phyloP scores from a whole-genome alignment of 1,140 invertebrate genomes.

The Meloidogyne chitwoodi region DNA sequence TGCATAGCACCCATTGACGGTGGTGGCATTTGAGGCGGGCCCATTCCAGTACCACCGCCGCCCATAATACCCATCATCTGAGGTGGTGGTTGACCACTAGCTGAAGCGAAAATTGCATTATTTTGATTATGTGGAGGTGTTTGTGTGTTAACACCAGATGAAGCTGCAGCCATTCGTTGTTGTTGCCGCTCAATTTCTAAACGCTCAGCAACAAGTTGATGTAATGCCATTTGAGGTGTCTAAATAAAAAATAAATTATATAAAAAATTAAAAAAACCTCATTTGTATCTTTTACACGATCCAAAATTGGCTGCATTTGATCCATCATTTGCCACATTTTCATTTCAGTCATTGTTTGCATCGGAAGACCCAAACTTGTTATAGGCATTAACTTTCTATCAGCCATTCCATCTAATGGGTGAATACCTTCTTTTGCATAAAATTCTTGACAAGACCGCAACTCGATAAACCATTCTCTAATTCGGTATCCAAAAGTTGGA shows the following conservation, averaged over 20 bases:
- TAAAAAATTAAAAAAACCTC: slow-evolving; percentile 5
- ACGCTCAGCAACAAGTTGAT: slow-evolving; percentile 11
- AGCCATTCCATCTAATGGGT: not conserved
- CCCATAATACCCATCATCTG: slow-evolving; percentile 6
- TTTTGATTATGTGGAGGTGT: slow-evolving; percentile 15
- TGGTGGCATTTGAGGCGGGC: not conserved
- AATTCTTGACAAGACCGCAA: slow-evolving; percentile 29
- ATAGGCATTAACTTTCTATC: slow-evolving; percentile 15
- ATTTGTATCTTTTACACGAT: slow-evolving; percentile 78
- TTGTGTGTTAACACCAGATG: not conserved
- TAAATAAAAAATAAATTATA: not conserved
- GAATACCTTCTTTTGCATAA: slow-evolving; percentile 17
- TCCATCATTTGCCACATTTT: slow-evolving; percentile 95
- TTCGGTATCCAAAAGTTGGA: slow-evolving; percentile 29
- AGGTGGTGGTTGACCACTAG: not conserved
- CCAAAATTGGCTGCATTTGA: slow-evolving; percentile 98
- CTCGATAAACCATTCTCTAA: slow-evolving; percentile 32
- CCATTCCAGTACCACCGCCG: not conserved
- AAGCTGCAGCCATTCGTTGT: not conserved
- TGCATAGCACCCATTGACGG: not conserved
- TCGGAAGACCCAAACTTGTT: slow-evolving; percentile 24
- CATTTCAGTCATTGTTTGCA: slow-evolving; percentile 67
- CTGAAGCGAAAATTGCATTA: not conserved
- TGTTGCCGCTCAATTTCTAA: not conserved
- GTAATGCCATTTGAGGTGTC: slow-evolving; percentile 23